phyloP scores from a whole-genome alignment of 2,113 vertebrate genomes.

The Chrysochloris asiatica region DNA sequence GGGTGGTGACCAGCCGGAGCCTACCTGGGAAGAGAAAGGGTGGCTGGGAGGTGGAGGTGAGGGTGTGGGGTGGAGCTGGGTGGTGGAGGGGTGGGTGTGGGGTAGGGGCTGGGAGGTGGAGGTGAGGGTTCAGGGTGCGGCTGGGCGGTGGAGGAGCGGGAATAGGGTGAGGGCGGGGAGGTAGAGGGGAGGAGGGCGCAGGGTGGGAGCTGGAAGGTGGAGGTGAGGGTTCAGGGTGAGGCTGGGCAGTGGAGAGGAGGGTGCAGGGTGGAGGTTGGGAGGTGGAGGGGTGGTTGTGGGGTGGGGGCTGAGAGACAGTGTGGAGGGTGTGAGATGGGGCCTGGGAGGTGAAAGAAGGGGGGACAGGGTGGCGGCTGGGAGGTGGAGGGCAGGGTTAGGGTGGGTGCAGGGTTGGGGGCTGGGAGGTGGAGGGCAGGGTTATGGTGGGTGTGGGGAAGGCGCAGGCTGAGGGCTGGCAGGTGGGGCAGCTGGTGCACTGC shows the following conservation, averaged over 20 bases:
- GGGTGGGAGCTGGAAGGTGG: neutral
- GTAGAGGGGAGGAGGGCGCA: no score
- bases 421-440: neutral
- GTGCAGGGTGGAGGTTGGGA: neutral
- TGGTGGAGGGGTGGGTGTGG: no score
- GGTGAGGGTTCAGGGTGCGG: neutral
- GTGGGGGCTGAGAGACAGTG: no score
- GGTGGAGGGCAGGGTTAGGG: neutral
- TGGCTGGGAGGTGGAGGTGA: neutral
- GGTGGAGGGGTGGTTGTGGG: neutral
- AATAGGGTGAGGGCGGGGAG: fast-evolving
- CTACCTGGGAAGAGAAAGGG: neutral
- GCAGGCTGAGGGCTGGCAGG: neutral
- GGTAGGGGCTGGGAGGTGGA: no score
- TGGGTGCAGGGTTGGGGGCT: no score
- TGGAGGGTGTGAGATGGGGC: fast-evolving
- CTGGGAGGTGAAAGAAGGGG: no score
- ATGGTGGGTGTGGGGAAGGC: fast-evolving
- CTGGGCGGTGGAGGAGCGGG: neutral
- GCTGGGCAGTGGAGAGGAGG: neutral
- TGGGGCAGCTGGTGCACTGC: neutral
- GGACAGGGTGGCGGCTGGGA: neutral
- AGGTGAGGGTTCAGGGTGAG: no score
- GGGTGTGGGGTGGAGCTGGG: no score
- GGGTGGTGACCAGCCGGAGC: neutral